Evolutionary conservation across 1,140 invertebrate genomes (phyloP).

Genomic region (Neodiprion pinetum): DNA sequence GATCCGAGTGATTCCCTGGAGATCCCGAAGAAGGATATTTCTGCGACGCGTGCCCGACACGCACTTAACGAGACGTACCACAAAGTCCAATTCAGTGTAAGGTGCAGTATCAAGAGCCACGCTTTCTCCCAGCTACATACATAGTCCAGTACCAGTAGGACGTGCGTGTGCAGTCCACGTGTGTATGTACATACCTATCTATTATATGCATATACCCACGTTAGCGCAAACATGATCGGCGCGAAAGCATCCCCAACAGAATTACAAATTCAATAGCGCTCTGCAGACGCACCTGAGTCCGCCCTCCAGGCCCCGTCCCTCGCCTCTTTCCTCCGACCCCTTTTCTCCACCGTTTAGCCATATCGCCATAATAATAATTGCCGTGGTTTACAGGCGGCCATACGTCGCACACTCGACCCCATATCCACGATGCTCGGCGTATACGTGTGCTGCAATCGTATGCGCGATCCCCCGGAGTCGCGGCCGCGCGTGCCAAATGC

Average conservation of each 20-base stretch:
- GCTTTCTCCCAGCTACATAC: no score
- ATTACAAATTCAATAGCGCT: constrained; percentile 55
- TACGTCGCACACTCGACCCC: neutral
- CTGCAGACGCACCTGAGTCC: constrained; percentile 50
- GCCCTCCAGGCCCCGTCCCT: constrained; percentile 23
- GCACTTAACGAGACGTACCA: no score
- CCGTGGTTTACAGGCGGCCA: constrained; percentile 27
- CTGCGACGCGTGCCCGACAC: no score
- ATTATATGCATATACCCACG: constrained; percentile 15
- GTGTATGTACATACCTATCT: constrained; percentile 13
- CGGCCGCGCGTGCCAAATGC: no score
- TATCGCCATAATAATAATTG: constrained; percentile 47
- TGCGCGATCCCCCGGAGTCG: no score
- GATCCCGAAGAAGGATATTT: no score
- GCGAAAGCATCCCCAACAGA: constrained; percentile 44
- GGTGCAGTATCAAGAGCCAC: no score
- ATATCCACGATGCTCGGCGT: no score
- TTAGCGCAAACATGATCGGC: constrained; percentile 45
- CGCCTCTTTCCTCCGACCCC: neutral
- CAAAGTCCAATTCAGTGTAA: no score
- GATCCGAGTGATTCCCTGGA: no score
- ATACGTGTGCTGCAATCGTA: no score
- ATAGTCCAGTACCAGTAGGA: no score
- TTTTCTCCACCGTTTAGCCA: neutral
- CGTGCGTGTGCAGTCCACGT: constrained; percentile 24